Conservation (phyloP, 2,888 invertebrate genomes). For the Leptinotarsa tumamoca region DNA sequence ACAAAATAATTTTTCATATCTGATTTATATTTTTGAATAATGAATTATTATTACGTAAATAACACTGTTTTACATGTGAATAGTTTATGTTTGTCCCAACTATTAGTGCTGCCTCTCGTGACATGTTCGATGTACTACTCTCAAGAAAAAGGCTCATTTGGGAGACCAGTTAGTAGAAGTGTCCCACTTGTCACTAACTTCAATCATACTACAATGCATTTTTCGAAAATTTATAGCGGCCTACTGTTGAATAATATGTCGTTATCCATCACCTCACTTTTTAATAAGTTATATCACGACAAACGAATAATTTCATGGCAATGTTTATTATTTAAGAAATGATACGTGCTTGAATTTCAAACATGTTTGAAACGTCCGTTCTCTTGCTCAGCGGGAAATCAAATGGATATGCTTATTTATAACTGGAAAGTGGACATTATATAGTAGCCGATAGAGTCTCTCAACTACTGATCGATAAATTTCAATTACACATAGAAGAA, state of each 20-base stretch:
- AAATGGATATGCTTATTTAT: neutral
- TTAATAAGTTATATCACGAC: neutral
- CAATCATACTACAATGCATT: neutral
- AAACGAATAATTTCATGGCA: neutral
- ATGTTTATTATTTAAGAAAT: neutral
- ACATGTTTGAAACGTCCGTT: neutral
- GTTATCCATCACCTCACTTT: neutral
- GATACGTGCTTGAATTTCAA: neutral
- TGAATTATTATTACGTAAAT: no score
- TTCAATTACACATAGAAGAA: neutral
- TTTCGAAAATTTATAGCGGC: neutral
- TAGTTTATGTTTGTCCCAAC: no score
- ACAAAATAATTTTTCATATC: no score
- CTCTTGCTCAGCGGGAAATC: neutral
- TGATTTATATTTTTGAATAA: no score
- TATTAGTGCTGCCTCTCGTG: no score
- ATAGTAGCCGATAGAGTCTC: neutral
- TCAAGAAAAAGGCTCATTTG: constrained; percentile 34
- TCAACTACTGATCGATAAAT: neutral
- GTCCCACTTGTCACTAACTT: constrained; percentile 53
- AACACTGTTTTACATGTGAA: no score
- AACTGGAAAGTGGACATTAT: neutral
- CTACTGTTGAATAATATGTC: neutral
- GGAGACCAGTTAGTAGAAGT: constrained; percentile 54
- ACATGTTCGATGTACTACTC: no score